Conservation (phyloP, 2,113 vertebrate species). For the Mormyrus iriodes region DNA sequence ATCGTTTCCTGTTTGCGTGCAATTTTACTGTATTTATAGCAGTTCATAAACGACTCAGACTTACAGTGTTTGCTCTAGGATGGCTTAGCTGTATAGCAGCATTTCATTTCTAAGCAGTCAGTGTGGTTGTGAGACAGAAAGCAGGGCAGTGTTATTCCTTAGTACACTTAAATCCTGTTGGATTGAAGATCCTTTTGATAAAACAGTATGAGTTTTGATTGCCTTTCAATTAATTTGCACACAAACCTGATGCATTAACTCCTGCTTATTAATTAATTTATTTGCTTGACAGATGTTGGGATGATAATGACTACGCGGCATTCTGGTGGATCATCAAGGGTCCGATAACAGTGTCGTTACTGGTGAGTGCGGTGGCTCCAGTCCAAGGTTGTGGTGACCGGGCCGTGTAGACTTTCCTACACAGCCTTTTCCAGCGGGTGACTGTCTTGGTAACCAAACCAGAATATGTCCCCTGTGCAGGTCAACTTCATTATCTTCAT, state of each 20-base stretch:
- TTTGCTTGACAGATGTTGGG: conserved; percentile 60
- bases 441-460: neutral
- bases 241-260: neutral
- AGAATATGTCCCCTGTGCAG: conserved; percentile 17
- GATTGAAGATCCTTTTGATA: neutral
- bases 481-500: conserved; percentile 67
- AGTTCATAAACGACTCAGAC: neutral
- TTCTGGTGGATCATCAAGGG: conserved; percentile 73
- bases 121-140: neutral
- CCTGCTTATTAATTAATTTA: conserved; percentile 3
- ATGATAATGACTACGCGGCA: conserved; percentile 56
- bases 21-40: neutral
- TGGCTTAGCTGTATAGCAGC: neutral
- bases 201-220: neutral
- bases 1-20: neutral
- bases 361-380: conserved; percentile 52
- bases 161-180: neutral
- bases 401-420: too few species aligned
- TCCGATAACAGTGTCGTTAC: conserved; percentile 60
- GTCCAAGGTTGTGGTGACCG: neutral
- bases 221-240: neutral
- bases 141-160: neutral
- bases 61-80: neutral
- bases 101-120: neutral
- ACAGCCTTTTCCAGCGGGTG: neutral